phyloP scores from a whole-genome alignment of 1,140 invertebrate species.

The Lycorma delicatula region DNA sequence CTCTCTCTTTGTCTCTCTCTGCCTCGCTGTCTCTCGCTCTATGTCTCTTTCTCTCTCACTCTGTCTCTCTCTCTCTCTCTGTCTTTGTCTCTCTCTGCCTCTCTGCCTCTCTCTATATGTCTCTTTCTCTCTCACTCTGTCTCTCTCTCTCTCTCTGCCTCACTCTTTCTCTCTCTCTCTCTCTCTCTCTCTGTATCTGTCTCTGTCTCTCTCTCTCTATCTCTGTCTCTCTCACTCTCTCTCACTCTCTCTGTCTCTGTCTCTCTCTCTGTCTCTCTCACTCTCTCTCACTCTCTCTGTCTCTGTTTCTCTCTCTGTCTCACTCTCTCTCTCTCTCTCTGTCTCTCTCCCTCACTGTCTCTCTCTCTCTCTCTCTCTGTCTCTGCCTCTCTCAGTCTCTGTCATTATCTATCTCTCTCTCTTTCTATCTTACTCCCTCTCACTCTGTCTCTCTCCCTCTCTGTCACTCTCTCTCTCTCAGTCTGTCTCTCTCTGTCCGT shows the following conservation, averaged over 20 bases:
- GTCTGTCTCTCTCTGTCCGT: too few relatives aligned
- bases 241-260: not conserved
- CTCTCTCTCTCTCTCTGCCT: not conserved
- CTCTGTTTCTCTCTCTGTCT: not conserved
- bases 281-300: not conserved
- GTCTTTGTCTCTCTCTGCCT: not conserved
- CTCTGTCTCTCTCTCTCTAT: not conserved
- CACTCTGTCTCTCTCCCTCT: not conserved
- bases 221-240: not conserved
- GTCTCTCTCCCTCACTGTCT: not conserved
- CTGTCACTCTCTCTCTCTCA: not conserved
- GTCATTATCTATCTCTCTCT: not conserved
- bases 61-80: not conserved
- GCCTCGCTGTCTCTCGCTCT: not conserved
- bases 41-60: not conserved
- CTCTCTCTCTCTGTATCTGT: not conserved
- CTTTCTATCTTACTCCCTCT: not conserved
- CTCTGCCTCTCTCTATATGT: not conserved
- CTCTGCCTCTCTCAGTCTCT: too few relatives aligned
- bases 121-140: not conserved
- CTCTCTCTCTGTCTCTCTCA: not conserved
- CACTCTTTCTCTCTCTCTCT: not conserved
- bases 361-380: not conserved
- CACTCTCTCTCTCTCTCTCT: not conserved
- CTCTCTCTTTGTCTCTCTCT: too few relatives aligned